These are phyloP conservation scores for Danionella cerebrum DNA, from an alignment of 2,113 vertebrate species.

Conservation along the genomic window DNA sequence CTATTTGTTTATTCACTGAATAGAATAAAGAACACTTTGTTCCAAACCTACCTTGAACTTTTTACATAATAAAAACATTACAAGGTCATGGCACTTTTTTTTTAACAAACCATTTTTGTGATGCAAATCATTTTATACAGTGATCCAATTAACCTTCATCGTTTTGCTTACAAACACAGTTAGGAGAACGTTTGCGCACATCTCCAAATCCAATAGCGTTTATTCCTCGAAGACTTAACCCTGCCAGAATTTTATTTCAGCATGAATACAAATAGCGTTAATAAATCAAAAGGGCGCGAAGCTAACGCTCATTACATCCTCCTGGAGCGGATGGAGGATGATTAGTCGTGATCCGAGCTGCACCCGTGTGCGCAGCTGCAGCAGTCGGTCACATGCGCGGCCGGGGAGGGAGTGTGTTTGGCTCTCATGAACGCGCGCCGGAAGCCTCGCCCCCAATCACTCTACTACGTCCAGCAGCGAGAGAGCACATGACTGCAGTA, in stretches of 20 bases:
- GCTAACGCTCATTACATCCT: neutral
- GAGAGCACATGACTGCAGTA: conserved; percentile 71
- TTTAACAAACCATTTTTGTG: too few relatives aligned
- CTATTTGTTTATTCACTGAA: too few relatives aligned
- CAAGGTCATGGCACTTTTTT: too few relatives aligned
- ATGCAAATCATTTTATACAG: too few relatives aligned
- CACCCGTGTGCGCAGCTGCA: conserved; percentile 30
- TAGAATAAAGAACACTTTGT: too few relatives aligned
- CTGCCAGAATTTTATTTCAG: neutral
- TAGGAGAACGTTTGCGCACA: too few relatives aligned
- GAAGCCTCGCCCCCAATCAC: conserved; percentile 43
- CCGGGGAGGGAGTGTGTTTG: conserved; percentile 24
- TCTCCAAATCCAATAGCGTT: neutral
- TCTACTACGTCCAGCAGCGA: conserved; percentile 54
- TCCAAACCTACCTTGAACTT: too few relatives aligned
- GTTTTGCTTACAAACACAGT: too few relatives aligned
- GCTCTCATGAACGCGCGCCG: conserved; percentile 48
- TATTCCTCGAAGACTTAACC: neutral
- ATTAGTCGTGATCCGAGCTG: conserved; percentile 37
- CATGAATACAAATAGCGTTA: neutral
- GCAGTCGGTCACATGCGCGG: conserved; percentile 48
- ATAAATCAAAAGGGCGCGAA: neutral
- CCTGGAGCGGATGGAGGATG: neutral
- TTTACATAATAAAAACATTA: too few relatives aligned
- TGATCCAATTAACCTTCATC: too few relatives aligned